Percentiles rank a stretch among this genome's conserved stretches.
Conservation (phyloP, 2,113 vertebrate species). For the Gracilinanus agilis region DNA sequence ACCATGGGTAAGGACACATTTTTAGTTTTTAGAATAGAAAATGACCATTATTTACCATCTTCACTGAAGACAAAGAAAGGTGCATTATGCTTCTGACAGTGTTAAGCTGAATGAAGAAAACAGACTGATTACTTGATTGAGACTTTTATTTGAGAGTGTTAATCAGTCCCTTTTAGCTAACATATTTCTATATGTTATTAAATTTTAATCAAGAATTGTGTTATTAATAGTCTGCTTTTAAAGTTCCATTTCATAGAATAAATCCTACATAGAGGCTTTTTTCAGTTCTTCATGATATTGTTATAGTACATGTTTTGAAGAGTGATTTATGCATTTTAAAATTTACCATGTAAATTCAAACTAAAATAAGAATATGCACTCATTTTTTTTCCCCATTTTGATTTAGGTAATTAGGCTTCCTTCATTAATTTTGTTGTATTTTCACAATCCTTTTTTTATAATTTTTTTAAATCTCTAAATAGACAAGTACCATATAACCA, state of each 20-base stretch:
- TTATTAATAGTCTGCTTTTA: background rate
- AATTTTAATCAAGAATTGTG: background rate
- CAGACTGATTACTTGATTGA: background rate
- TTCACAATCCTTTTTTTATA: background rate
- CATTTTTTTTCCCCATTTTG: background rate
- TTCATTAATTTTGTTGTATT: background rate
- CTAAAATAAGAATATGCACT: background rate
- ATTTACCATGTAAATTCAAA: background rate
- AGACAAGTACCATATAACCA: conserved; percentile 86
- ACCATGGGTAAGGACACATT: conserved; percentile 23
- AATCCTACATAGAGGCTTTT: background rate
- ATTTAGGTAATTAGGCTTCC: background rate
- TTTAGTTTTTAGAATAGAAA: conserved; percentile 28
- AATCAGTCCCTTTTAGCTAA: background rate
- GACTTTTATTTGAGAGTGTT: background rate
- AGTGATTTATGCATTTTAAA: background rate
- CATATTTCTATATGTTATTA: background rate
- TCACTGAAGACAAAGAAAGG: conserved; percentile 1
- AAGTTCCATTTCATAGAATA: background rate
- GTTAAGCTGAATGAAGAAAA: background rate
- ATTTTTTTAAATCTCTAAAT: conserved; percentile 19
- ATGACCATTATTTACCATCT: conserved; percentile 22
- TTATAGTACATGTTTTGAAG: background rate
- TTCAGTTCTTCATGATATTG: background rate
- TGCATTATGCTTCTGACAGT: conserved; percentile 12